phyloP scores from a whole-genome alignment of 2,797 vertebrate genomes.

The Oreortyx pictus region DNA sequence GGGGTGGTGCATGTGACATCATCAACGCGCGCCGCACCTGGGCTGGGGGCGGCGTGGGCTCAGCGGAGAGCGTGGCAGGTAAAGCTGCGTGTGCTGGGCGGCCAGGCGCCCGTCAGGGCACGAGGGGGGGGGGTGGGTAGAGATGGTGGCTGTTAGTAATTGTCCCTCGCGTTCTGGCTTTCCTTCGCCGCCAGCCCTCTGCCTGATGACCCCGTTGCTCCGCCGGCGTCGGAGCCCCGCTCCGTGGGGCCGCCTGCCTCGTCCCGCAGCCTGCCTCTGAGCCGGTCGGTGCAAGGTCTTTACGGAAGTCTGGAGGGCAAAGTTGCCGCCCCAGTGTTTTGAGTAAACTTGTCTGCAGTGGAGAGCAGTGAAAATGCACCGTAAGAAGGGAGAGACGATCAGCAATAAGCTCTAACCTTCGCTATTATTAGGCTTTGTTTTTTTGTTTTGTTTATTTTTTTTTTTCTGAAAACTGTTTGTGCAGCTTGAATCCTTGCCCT shows the following conservation, averaged over 20 bases:
- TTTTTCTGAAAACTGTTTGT: fast-evolving
- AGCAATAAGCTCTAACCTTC: fast-evolving
- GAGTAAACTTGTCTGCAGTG: fast-evolving
- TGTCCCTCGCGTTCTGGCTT: too few species aligned
- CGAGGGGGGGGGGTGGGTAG: too few species aligned
- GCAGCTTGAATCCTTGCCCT: fast-evolving
- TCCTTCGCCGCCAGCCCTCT: background rate
- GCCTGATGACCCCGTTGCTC: too few species aligned
- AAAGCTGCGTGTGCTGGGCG: background rate
- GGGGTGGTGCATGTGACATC: background rate
- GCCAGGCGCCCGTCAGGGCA: too few species aligned
- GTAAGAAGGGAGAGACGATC: fast-evolving
- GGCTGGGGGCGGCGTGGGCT: background rate
- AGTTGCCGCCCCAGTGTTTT: fast-evolving
- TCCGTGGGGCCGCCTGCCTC: fast-evolving
- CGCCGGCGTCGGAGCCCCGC: background rate
- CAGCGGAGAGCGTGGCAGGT: background rate
- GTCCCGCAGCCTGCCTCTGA: background rate
- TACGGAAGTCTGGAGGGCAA: fast-evolving
- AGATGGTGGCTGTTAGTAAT: background rate
- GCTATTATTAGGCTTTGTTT: background rate
- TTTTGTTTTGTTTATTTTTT: too few species aligned
- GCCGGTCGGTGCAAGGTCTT: background rate
- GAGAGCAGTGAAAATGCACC: fast-evolving
- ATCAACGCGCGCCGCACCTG: background rate